Base-by-base conservation (phyloP, 2,888 invertebrate genomes). In the Polymixis lichenea region DNA sequence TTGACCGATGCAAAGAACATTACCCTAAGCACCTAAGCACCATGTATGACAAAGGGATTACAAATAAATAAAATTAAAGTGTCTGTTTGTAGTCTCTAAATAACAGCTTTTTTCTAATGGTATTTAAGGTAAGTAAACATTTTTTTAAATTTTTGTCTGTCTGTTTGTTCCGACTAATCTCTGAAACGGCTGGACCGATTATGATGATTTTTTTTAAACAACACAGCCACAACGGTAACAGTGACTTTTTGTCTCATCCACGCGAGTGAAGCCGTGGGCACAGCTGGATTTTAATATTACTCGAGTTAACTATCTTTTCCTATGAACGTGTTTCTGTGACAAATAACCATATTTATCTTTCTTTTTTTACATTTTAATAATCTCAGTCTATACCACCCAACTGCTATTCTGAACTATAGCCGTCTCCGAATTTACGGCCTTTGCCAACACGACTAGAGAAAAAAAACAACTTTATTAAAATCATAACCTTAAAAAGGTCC, bases 401-500 rank as follows among this genome's bases (percentile, higher is more conserved):
- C 22, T 69, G 49, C 28, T 17, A 7, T 17, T n/a, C 17, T 2
- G 15, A 38, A 22, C 19, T 38, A 75, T 74, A 75, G 62, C 3
- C 58, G 17, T 43, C 38, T 51, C 55, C 11, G 0, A 64, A 71
- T 71, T 80, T 76, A 70, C 60, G 25, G 22, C 43, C 17, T 66
- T 43, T 4, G 28, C n/a, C 22, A 69, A 65, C 32, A 32, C 60
- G 65, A 75, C 68, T 58, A 53, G 13, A 58, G n/a, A 61, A 75
- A 75, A 73, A 79, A 53, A 4, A 64, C 61, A 73, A 81, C 32
- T 75, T 82, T 82, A 82, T 82, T 78, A 82, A 82, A 82, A 74
- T 68, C 82, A 82, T 78, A 82, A 82, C 74, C 74, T 70, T 67
- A 68, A 79, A 79, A 75, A 55, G 60, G 56, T 56, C 58, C 72